phyloP scores from a whole-genome alignment of 1,140 invertebrate genomes.

The Tachypleus tridentatus region DNA sequence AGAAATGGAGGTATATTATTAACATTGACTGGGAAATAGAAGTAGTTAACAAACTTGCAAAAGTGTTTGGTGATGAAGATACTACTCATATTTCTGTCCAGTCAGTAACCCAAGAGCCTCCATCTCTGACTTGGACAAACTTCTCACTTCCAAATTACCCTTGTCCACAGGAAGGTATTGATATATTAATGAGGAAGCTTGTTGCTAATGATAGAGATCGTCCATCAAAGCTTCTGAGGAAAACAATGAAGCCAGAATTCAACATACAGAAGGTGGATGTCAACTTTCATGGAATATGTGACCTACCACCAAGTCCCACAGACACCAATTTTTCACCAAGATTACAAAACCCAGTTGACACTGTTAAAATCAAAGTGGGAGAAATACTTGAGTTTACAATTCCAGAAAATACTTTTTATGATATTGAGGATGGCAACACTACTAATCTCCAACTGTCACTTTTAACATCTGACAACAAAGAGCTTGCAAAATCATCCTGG shows the following conservation, averaged over 20 bases:
- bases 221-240: constrained; percentile 21
- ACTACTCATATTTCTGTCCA: constrained; percentile 54
- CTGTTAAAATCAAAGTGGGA: constrained; percentile 61
- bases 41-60: constrained; percentile 51
- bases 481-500: constrained; percentile 59
- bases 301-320: constrained; percentile 37
- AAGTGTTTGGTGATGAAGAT: constrained; percentile 54
- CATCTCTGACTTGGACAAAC: constrained; percentile 61
- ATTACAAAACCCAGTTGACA: constrained; percentile 71
- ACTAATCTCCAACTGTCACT: constrained; percentile 57
- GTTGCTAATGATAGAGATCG: constrained; percentile 26
- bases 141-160: constrained; percentile 55
- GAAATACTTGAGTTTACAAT: constrained; percentile 64
- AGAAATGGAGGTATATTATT: constrained; percentile 37
- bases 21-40: constrained; percentile 46
- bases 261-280: constrained; percentile 22
- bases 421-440: constrained; percentile 67
- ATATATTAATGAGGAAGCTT: constrained; percentile 39
- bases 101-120: constrained; percentile 37
- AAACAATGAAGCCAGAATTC: constrained; percentile 25
- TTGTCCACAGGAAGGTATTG: constrained; percentile 40
- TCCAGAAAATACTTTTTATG: constrained; percentile 72
- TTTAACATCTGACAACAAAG: constrained; percentile 52
- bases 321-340: constrained; percentile 39
- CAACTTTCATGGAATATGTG: constrained; percentile 24